Conservation (phyloP, 1,140 invertebrate species). For the Lepeophtheirus salmonis region DNA sequence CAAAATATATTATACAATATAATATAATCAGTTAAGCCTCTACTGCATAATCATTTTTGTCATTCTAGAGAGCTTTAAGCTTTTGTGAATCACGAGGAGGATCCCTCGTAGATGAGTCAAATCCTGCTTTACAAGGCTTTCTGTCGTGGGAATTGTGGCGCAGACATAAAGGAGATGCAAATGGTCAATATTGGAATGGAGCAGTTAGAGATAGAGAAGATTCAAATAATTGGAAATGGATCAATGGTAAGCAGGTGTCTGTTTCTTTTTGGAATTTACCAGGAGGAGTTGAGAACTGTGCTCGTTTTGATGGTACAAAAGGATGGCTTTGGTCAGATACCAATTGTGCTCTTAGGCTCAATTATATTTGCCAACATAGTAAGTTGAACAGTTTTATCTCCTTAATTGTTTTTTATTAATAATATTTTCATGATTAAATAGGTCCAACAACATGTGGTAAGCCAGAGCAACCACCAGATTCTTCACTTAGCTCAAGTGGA, state of each 20-base stretch:
- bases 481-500: slow-evolving; percentile 47
- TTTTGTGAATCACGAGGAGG: slow-evolving; percentile 62
- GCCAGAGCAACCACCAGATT: slow-evolving; percentile 79
- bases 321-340: slow-evolving; percentile 89
- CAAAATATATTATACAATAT: no score
- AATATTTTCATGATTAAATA: slow-evolving; percentile 27
- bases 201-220: slow-evolving; percentile 59
- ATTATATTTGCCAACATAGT: slow-evolving; percentile 88
- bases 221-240: slow-evolving; percentile 68
- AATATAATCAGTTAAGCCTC: no score
- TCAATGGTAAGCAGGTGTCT: slow-evolving; percentile 60
- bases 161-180: slow-evolving; percentile 64
- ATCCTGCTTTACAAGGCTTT: slow-evolving; percentile 78
- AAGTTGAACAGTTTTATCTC: slow-evolving; percentile 31
- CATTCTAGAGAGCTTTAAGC: slow-evolving; percentile 34
- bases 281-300: slow-evolving; percentile 61
- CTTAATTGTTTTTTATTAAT: not conserved
- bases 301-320: slow-evolving; percentile 71
- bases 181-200: slow-evolving; percentile 86
- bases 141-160: slow-evolving; percentile 85
- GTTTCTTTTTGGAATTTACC: slow-evolving; percentile 82
- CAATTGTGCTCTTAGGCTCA: slow-evolving; percentile 59
- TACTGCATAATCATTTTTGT: no score
- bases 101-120: slow-evolving; percentile 72
- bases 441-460: slow-evolving; percentile 70